phyloP scores from a whole-genome alignment of 2,797 vertebrate species.

The Eupleurogrammus muticus region DNA sequence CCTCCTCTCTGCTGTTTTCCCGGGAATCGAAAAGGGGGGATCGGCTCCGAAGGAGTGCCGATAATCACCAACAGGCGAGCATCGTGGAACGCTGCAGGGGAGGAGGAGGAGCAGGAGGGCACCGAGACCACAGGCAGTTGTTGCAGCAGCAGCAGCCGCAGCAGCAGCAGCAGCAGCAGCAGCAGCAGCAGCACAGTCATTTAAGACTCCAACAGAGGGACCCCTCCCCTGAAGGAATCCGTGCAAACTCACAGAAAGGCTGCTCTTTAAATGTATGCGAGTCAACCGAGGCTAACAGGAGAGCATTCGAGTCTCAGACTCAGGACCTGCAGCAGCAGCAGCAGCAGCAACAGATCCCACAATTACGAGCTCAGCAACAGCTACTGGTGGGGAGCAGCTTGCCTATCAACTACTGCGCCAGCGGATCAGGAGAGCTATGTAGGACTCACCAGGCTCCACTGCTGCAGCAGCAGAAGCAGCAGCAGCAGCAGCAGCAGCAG shows the following conservation, averaged over 20 bases:
- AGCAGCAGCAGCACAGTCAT: slow-evolving; percentile 73
- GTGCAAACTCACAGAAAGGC: slow-evolving; percentile 80
- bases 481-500: slow-evolving; percentile 54
- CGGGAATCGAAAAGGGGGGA: slow-evolving; percentile 72
- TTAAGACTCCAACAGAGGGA: slow-evolving; percentile 79
- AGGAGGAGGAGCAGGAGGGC: slow-evolving; percentile 81
- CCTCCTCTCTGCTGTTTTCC: slow-evolving; percentile 76
- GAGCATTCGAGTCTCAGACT: slow-evolving; percentile 74
- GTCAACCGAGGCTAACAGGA: slow-evolving; percentile 73
- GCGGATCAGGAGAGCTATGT: slow-evolving; percentile 82
- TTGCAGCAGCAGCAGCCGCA: slow-evolving; percentile 79
- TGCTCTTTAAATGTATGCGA: slow-evolving; percentile 78
- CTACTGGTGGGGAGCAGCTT: slow-evolving; percentile 85
- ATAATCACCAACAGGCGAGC: slow-evolving; percentile 81
- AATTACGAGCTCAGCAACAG: slow-evolving; percentile 83
- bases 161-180: slow-evolving; percentile 62
- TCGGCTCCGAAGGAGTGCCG: slow-evolving; percentile 76
- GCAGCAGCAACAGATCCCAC: slow-evolving; percentile 78
- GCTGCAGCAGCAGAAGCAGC: slow-evolving; percentile 78
- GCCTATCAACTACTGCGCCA: slow-evolving; percentile 85
- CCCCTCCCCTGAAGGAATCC: slow-evolving; percentile 83
- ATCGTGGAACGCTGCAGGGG: slow-evolving; percentile 82
- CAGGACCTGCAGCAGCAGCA: slow-evolving; percentile 69
- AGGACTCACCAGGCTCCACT: slow-evolving; percentile 78
- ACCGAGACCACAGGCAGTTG: slow-evolving; percentile 82